Conservation (phyloP, 92 coral and sea anemone species). For the Porites rus region DNA sequence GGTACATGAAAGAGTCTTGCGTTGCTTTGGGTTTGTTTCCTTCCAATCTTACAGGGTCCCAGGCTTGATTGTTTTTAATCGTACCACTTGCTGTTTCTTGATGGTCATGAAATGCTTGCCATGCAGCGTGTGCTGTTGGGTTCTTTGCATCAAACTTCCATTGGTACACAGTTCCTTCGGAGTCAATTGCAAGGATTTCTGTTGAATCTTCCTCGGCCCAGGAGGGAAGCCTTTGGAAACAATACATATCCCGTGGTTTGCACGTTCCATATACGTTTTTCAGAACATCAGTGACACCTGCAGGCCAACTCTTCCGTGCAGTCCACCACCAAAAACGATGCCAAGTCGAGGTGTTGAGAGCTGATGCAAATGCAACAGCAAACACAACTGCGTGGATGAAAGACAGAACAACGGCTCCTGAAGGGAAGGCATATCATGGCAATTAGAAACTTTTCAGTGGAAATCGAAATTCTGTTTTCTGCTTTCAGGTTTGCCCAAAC, state of each 20-base stretch:
- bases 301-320: conserved; percentile 72
- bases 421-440: background rate
- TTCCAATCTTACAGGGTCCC: conserved; percentile 68
- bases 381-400: conserved; percentile 19
- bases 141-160: conserved; percentile 77
- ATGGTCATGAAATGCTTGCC: conserved; percentile 80
- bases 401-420: conserved; percentile 1
- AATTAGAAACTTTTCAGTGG: background rate
- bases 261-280: conserved; percentile 68
- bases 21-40: conserved; percentile 65
- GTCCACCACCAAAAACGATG: conserved; percentile 84
- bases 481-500: background rate
- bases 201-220: conserved; percentile 75
- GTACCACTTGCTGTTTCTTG: conserved; percentile 56
- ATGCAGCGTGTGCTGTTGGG: conserved; percentile 87
- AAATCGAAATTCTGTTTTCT: background rate
- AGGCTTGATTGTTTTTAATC: conserved; percentile 51
- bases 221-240: conserved; percentile 74
- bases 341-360: conserved; percentile 66
- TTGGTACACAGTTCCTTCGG: conserved; percentile 73
- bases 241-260: conserved; percentile 35
- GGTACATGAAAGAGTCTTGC: conserved; percentile 87
- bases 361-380: conserved; percentile 1
- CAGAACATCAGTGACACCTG: conserved; percentile 64
- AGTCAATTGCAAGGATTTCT: conserved; percentile 75